Percentiles rank a stretch among this genome's conserved stretches.
phyloP scores from a whole-genome alignment of 2,888 invertebrate species.

The Spilarctia lutea region DNA sequence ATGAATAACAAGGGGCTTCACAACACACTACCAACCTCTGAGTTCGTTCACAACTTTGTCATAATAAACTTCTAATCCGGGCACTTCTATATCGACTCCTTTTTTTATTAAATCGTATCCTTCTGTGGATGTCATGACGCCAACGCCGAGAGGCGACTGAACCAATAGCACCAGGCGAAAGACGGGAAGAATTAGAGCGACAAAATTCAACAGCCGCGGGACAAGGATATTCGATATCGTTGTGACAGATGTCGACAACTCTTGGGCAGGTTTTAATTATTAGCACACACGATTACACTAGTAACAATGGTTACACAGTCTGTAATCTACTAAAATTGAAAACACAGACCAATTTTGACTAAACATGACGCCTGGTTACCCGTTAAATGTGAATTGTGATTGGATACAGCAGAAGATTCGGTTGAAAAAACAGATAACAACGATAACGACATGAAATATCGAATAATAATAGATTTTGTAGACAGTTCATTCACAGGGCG shows the following conservation, averaged over 20 bases:
- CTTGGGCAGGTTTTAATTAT: slow-evolving; percentile 68
- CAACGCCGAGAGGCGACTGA: slow-evolving; percentile 69
- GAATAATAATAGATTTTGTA: slow-evolving; percentile 27
- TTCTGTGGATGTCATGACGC: slow-evolving; percentile 83
- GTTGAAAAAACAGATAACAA: slow-evolving; percentile 57
- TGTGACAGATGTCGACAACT: slow-evolving; percentile 80
- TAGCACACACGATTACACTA: slow-evolving; percentile 52
- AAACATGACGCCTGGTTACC: slow-evolving; percentile 47
- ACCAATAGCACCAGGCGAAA: slow-evolving; percentile 63
- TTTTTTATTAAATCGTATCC: slow-evolving; percentile 83
- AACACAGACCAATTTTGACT: slow-evolving; percentile 37
- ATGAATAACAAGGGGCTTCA: slow-evolving; percentile 40
- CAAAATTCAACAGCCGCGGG: slow-evolving; percentile 78
- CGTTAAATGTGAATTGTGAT: slow-evolving; percentile 47
- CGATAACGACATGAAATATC: slow-evolving; percentile 55
- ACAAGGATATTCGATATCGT: slow-evolving; percentile 83
- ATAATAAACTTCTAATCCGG: slow-evolving; percentile 85
- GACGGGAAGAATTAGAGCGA: slow-evolving; percentile 84
- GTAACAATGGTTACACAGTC: slow-evolving; percentile 27
- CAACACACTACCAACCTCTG: slow-evolving; percentile 80
- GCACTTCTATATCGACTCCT: slow-evolving; percentile 83
- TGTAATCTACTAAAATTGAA: slow-evolving; percentile 27
- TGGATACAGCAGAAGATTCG: slow-evolving; percentile 59
- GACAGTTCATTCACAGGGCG: slow-evolving; percentile 31
- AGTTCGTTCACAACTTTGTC: slow-evolving; percentile 87